Evolutionary conservation across 2,797 vertebrate species (phyloP).

Genomic region (Aratinga solstitialis): DNA sequence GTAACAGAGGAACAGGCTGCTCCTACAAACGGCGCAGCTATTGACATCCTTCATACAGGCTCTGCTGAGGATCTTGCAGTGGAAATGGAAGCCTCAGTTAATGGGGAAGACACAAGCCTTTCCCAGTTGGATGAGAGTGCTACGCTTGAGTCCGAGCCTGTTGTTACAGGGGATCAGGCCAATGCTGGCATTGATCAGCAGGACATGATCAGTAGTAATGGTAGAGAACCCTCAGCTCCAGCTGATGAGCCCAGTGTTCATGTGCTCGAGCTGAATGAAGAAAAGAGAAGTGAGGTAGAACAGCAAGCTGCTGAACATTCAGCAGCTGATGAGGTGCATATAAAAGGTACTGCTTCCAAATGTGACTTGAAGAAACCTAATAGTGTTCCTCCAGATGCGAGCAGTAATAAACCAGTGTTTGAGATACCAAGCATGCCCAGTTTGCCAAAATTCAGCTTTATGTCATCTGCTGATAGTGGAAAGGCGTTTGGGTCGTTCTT

Average conservation of each 20-base stretch:
- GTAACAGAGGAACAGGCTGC: background rate
- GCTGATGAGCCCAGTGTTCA: background rate
- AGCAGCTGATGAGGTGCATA: background rate
- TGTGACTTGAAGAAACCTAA: background rate
- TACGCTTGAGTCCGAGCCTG: background rate
- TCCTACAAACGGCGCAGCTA: background rate
- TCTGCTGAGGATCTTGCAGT: background rate
- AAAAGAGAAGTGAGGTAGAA: background rate
- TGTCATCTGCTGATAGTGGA: slow-evolving; percentile 78
- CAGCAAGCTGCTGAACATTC: background rate
- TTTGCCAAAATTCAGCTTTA: slow-evolving; percentile 82
- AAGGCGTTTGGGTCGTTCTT: slow-evolving; percentile 88
- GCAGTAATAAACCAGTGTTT: slow-evolving; percentile 67
- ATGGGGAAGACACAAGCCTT: background rate
- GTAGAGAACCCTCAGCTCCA: background rate
- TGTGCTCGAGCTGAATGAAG: background rate
- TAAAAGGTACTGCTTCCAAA: background rate
- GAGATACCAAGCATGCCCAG: slow-evolving; percentile 78
- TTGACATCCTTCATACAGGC: background rate
- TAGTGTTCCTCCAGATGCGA: background rate
- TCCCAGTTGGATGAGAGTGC: background rate
- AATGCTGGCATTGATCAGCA: background rate
- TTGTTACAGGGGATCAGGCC: background rate
- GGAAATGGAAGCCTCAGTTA: background rate
- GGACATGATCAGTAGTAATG: background rate